Conservation (phyloP, 1,140 invertebrate species). For the Lethrus apterus region DNA sequence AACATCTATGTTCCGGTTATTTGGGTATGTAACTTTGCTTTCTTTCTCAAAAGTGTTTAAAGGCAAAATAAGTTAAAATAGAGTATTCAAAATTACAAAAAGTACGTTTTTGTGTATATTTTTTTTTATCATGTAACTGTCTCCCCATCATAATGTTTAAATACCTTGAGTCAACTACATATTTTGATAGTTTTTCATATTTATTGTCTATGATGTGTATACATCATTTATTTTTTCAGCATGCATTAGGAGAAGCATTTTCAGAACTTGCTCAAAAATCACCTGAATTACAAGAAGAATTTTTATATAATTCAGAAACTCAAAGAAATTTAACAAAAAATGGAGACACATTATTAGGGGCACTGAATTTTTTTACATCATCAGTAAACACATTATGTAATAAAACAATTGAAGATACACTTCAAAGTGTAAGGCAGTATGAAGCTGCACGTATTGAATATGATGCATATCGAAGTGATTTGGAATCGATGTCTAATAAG, state of each 20-base stretch:
- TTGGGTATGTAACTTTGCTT: too few species aligned
- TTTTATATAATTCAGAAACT: slow-evolving; percentile 91
- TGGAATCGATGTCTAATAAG: slow-evolving; percentile 67
- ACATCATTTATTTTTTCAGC: too few species aligned
- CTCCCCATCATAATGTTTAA: too few species aligned
- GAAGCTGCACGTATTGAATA: slow-evolving; percentile 92
- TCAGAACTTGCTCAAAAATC: slow-evolving; percentile 91
- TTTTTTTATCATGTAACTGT: too few species aligned
- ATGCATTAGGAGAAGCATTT: slow-evolving; percentile 82
- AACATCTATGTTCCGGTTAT: too few species aligned
- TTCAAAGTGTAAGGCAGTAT: slow-evolving; percentile 88
- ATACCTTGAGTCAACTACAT: too few species aligned
- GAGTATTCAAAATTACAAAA: too few species aligned
- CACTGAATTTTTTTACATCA: slow-evolving; percentile 93
- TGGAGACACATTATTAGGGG: slow-evolving; percentile 83
- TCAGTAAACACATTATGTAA: slow-evolving; percentile 92
- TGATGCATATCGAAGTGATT: slow-evolving; percentile 91
- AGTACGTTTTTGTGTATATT: too few species aligned
- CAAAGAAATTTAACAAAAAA: slow-evolving; percentile 90
- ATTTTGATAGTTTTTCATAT: too few species aligned
- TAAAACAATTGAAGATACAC: slow-evolving; percentile 94
- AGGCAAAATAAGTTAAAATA: too few species aligned
- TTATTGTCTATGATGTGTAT: too few species aligned
- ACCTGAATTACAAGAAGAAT: slow-evolving; percentile 90
- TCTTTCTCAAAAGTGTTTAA: too few species aligned